A percentile compares a stretch with the other conserved stretches of the same genome.
phyloP scores from a whole-genome alignment of 2,888 invertebrate genomes.

The Apotomis capreana region DNA sequence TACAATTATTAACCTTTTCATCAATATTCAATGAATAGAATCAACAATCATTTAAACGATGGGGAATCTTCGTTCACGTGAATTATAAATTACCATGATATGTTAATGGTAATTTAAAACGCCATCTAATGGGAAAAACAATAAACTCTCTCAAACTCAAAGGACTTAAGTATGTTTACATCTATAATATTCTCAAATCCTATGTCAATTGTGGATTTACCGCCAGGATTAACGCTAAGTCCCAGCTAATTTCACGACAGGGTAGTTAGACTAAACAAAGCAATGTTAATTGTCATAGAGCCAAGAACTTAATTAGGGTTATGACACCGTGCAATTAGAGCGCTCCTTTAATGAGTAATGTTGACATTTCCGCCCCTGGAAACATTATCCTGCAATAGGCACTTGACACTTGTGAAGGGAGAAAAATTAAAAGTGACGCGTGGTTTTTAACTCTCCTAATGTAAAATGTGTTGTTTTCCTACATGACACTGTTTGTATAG shows the following conservation, averaged over 20 bases:
- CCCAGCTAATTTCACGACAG: neutral
- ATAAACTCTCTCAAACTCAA: too few species aligned
- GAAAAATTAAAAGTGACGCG: neutral
- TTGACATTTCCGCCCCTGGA: slow-evolving; percentile 7
- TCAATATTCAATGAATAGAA: too few species aligned
- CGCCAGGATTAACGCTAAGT: neutral
- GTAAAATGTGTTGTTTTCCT: neutral
- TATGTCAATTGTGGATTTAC: neutral
- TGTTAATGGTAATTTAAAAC: too few species aligned
- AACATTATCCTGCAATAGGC: neutral
- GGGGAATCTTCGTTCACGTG: too few species aligned
- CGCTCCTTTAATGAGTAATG: slow-evolving; percentile 25
- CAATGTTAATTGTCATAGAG: slow-evolving; percentile 16
- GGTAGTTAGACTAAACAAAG: slow-evolving; percentile 6
- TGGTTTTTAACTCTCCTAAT: neutral
- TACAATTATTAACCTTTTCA: too few species aligned
- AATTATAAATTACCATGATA: too few species aligned
- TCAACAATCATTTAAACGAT: too few species aligned
- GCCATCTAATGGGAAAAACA: too few species aligned
- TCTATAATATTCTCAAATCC: neutral
- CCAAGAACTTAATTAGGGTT: slow-evolving; percentile 27
- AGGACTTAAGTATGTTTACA: neutral
- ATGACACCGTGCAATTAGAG: slow-evolving; percentile 29
- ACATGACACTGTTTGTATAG: too few species aligned
- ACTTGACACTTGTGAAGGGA: slow-evolving; percentile 9